These are phyloP conservation scores for Oncorhynchus nerka DNA, from an alignment of 2,113 vertebrate genomes.

Conservation along the genomic window DNA sequence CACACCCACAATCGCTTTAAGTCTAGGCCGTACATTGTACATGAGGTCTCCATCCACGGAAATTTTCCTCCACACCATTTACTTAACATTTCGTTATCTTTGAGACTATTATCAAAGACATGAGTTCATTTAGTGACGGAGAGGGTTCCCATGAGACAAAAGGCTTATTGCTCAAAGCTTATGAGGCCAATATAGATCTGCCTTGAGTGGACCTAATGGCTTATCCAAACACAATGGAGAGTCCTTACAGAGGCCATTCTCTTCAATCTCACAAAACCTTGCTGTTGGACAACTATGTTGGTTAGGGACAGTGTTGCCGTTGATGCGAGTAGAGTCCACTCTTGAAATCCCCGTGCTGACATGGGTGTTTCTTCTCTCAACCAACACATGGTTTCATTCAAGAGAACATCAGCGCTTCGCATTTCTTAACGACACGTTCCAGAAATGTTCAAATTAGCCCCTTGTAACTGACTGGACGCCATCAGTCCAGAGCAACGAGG, in stretches of 20 bases:
- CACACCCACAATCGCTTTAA: slow-evolving; percentile 4
- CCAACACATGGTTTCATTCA: slow-evolving; percentile 45
- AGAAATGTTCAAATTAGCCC: slow-evolving; percentile 52
- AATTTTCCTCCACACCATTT: not conserved
- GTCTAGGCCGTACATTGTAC: slow-evolving; percentile 8
- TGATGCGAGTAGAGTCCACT: slow-evolving; percentile 23
- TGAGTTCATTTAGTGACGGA: slow-evolving; percentile 3
- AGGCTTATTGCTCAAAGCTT: too few species aligned
- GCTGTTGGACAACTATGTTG: not conserved
- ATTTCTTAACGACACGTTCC: slow-evolving; percentile 34
- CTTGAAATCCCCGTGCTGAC: slow-evolving; percentile 23
- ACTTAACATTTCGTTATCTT: too few species aligned
- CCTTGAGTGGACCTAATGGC: slow-evolving; percentile 39
- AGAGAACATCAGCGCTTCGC: slow-evolving; percentile 33
- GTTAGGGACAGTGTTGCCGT: not conserved
- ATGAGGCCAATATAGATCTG: not conserved
- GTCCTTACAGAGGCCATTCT: slow-evolving; percentile 6
- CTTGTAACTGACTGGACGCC: slow-evolving; percentile 34
- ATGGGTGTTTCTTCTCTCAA: not conserved
- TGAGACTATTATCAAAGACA: not conserved
- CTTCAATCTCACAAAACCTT: slow-evolving; percentile 39
- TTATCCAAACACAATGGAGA: slow-evolving; percentile 37
- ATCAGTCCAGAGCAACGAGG: slow-evolving; percentile 9
- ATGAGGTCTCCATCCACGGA: not conserved
- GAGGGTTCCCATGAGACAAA: not conserved